Evolutionary conservation across 1,140 invertebrate species (phyloP), one percentile per base, ranked within the genome.

Genomic region (Drosophila dunni): DNA sequence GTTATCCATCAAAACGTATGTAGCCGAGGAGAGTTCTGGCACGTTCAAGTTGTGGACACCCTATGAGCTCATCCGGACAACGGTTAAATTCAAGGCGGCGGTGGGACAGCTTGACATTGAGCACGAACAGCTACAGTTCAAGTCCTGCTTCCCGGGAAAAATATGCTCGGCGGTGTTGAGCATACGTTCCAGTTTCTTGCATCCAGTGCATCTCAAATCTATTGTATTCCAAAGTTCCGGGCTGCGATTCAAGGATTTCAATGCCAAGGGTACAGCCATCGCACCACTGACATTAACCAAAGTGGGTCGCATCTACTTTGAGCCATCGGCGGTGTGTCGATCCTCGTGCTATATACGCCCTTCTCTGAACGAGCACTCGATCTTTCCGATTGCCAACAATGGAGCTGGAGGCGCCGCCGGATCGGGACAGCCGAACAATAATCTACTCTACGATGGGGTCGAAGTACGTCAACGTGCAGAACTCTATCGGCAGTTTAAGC

Each of bases 131-230:
- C 90, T 97, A 11, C 93, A 95, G 48, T 97, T 97, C 91, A 94
- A 96, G 66, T 95, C 97, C 92, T 96, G 96, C 76, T 97, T 97
- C 94, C 97, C 97, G 38, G 96, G 96, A 13, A 96, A 96, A 91
- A 94, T 96, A 48, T 97, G 96, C 82, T 94, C 94, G 45, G 94
- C 96, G 78, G 94, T 95, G 68, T 85, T 97, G 7, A 94, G 94
- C 80, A 94, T 97, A 20, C 94, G 96, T 60, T 97, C 96, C 63
- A 95, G 95, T 6, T 97, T 97, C 91, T 93, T 94, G 38, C 94
- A 95, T 75, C 93, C 95, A 29, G 96, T 97, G 95, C 94, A 95
- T 51, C 94, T 96, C 9, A 92, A 92, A 20, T 82, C 93, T 24
- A 91, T 94, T 9, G 61, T 92, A 2, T 92, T 92, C 10, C 76